phyloP scores from a whole-genome alignment of 2,888 invertebrate species.

The Eilema griseolum region DNA sequence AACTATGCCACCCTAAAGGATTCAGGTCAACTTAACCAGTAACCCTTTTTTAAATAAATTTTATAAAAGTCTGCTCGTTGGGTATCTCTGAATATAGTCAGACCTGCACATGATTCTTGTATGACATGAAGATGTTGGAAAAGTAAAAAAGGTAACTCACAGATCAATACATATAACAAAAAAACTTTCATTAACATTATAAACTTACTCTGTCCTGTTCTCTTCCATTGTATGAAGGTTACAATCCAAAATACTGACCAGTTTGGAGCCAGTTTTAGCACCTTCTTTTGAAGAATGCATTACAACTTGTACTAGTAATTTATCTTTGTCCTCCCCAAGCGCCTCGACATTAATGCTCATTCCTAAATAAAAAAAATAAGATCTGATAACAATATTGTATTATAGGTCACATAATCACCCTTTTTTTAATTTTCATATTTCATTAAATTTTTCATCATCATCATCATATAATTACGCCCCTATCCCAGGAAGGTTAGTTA shows the following conservation, averaged over 20 bases:
- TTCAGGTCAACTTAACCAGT: too few relatives aligned
- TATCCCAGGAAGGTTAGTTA: too few relatives aligned
- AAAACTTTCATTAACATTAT: neutral
- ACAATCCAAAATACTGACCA: conserved; percentile 87
- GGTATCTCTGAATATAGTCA: neutral
- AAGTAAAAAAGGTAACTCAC: neutral
- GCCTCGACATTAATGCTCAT: conserved; percentile 79
- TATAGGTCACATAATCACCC: neutral
- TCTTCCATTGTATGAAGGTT: conserved; percentile 89
- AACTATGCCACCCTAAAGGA: too few relatives aligned
- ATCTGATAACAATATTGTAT: neutral
- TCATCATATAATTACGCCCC: too few relatives aligned
- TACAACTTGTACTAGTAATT: conserved; percentile 88
- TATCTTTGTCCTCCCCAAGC: conserved; percentile 79
- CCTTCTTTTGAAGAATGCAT: conserved; percentile 87
- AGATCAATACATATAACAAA: neutral
- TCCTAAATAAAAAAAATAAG: conserved; percentile 48
- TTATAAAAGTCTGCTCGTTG: neutral
- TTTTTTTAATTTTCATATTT: neutral
- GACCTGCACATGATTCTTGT: neutral
- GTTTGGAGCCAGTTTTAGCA: conserved; percentile 86
- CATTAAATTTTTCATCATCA: too few relatives aligned
- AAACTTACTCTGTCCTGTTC: conserved; percentile 85
- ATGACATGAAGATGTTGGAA: neutral
- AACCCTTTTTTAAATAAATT: too few relatives aligned